Evolutionary conservation across 1,140 invertebrate species (phyloP), one percentile per base, ranked within the genome.

Genomic region (Zaprionus taronus): DNA sequence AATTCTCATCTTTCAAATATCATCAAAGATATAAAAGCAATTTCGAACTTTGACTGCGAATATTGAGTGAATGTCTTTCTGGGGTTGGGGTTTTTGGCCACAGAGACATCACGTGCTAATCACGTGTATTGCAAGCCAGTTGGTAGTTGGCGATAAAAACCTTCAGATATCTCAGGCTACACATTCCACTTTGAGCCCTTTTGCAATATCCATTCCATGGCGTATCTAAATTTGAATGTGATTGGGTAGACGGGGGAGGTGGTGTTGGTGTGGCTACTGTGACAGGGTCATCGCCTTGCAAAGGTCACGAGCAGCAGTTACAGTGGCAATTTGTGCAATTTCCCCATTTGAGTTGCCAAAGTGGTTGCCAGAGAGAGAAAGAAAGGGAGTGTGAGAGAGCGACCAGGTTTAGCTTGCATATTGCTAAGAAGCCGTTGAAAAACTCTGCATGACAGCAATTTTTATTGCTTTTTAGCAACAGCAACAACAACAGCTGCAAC

Each of bases 401-500:
- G 14, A 38, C 4, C 14, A n/a, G 41, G 65, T 57, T 58, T 28
- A 34, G 66, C 68, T 34, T 71, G 67, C 81, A 86, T 86, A 86
- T 87, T 87, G 80, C 83, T 83, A 69, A 62, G 80, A 89, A 83
- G 64, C 64, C 53, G 53, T 64, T 38, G 58, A 86, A 79, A 76
- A 79, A 79, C 61, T 51, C 49, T 72, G 70, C 63, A 65, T 70
- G 47, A 47, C 41, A 47, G 57, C 72, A 80, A 87, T 83, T 72
- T 81, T 60, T 71, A 87, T 83, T 86, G 84, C 72, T 83, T 86
- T 86, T 86, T 86, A 84, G 61, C 72, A 76, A 68, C 61, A 72
- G 15, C 47, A 64, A 51, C 26, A 44, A 28, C 41, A 6, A 41
- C 38, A 41, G 2, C 9, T 31, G 9, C 9, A 31, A 11, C 31